phyloP scores from a whole-genome alignment of 2,797 vertebrate species.

The Platalea minor region DNA sequence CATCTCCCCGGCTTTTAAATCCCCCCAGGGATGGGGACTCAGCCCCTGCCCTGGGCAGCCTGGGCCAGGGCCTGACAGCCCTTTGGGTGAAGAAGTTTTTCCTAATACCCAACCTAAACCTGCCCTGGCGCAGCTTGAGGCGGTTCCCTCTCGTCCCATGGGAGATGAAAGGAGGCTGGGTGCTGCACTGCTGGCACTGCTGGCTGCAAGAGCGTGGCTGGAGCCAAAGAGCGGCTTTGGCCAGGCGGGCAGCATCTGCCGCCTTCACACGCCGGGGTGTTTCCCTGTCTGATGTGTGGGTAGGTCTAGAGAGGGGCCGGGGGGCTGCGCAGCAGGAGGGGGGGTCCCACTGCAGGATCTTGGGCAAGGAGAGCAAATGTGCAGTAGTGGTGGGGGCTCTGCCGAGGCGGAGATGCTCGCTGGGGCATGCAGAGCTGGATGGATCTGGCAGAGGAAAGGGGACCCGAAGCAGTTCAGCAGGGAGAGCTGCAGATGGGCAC shows the following conservation, averaged over 20 bases:
- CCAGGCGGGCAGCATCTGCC: rapidly evolving
- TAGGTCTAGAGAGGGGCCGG: not conserved
- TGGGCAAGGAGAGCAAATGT: rapidly evolving
- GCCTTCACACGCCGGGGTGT: rapidly evolving
- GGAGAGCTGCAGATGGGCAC: not conserved
- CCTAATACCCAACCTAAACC: too few relatives aligned
- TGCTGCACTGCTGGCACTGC: not conserved
- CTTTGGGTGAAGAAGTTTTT: too few relatives aligned
- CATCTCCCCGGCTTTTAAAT: too few relatives aligned
- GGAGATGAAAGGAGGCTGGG: not conserved
- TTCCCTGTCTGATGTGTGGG: not conserved
- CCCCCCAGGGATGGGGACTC: too few relatives aligned
- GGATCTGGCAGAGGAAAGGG: not conserved
- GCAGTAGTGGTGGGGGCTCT: not conserved
- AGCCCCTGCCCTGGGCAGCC: too few relatives aligned
- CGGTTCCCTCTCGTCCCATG: too few relatives aligned
- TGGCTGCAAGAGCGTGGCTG: rapidly evolving
- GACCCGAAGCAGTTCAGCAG: not conserved
- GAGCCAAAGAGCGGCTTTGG: not conserved
- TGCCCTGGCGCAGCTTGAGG: too few relatives aligned
- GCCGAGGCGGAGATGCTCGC: not conserved
- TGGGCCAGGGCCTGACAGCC: too few relatives aligned
- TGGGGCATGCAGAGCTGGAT: not conserved
- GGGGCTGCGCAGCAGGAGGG: too few relatives aligned
- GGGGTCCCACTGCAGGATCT: rapidly evolving